Base-by-base conservation (phyloP, 2,797 vertebrate genomes). In the Typhlichthys eigenmanni region DNA sequence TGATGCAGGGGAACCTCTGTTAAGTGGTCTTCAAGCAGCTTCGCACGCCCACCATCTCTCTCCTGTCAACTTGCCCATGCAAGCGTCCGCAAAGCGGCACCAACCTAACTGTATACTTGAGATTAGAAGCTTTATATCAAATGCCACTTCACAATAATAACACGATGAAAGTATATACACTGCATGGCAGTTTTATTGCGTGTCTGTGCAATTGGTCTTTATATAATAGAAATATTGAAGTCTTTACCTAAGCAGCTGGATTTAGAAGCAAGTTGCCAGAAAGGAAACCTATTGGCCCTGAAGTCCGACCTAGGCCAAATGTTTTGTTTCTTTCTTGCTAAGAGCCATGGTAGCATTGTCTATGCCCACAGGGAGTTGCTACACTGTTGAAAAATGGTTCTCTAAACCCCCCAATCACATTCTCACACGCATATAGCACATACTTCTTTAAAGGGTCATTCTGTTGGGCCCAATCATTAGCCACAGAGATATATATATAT, bases 401-500 rank as follows among this genome's bases (percentile, higher is more conserved):
- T 83, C 69, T 69, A 32, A 73, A 24, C 34, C 57, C 51, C 64
- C 72, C 3, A 29, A 68, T 55, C 50, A 56, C 60, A 45, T 72
- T 81, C 83, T 69, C 79, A 70, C 59, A 78, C 79, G 75, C 68
- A 72, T 50, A 43, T 67, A 84, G 75, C 75, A 81, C 19, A 67
- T 11, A 68, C 69, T 67, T 75, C 62, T 86, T 81, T 67, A 80
- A 55, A 76, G 82, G 82, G 83, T 85, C 74, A 74, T 70, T 82
- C 70, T 72, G 71, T 70, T 67, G 59, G 61, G 74, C 58, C 4
- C 47, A 75, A 86, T 91, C 82, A 91, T 91, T 92, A 92, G 86
- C 65, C 65, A 74, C 54, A 74, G 72, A 29, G 75, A 78, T 55
- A 74, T 71, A 29, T 55, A 74, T 71, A 29, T 55, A 74, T 71